Conservation (phyloP, 2,888 invertebrate species). For the Hyalella azteca region DNA sequence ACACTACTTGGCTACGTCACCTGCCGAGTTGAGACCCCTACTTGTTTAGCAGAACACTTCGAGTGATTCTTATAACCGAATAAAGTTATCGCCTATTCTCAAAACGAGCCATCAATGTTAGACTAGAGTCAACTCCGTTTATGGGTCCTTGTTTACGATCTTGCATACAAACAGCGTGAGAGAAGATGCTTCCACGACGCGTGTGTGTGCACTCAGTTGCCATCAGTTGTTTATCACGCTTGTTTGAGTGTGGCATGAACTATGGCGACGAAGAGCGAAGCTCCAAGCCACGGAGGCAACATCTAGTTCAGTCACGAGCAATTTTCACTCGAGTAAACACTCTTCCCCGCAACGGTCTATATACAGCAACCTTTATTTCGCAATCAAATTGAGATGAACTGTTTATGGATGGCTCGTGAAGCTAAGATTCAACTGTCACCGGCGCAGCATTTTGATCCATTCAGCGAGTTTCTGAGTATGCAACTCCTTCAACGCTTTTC, state of each 20-base stretch:
- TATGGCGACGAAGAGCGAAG: neutral
- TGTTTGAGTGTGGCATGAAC: slow-evolving; percentile 25
- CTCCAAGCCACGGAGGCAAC: slow-evolving; percentile 9
- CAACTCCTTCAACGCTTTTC: slow-evolving; percentile 1
- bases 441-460: slow-evolving; percentile 16
- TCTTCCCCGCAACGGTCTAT: slow-evolving; percentile 36
- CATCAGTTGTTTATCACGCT: slow-evolving; percentile 17
- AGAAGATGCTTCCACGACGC: slow-evolving; percentile 20
- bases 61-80: slow-evolving; percentile 9
- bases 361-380: slow-evolving; percentile 51
- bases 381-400: slow-evolving; percentile 57
- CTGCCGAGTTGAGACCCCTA: neutral
- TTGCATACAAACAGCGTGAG: slow-evolving; percentile 36
- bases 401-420: slow-evolving; percentile 50
- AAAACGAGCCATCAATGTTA: slow-evolving; percentile 32
- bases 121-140: slow-evolving; percentile 32
- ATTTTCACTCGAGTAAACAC: slow-evolving; percentile 27
- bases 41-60: slow-evolving; percentile 10
- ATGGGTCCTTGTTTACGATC: slow-evolving; percentile 36
- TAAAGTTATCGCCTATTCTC: slow-evolving; percentile 34
- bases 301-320: slow-evolving; percentile 32
- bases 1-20: neutral
- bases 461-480: neutral
- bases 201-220: neutral
- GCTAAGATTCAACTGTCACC: slow-evolving; percentile 46